Evolutionary conservation across 1,140 invertebrate species (phyloP).

Genomic region (Cherax destructor): DNA sequence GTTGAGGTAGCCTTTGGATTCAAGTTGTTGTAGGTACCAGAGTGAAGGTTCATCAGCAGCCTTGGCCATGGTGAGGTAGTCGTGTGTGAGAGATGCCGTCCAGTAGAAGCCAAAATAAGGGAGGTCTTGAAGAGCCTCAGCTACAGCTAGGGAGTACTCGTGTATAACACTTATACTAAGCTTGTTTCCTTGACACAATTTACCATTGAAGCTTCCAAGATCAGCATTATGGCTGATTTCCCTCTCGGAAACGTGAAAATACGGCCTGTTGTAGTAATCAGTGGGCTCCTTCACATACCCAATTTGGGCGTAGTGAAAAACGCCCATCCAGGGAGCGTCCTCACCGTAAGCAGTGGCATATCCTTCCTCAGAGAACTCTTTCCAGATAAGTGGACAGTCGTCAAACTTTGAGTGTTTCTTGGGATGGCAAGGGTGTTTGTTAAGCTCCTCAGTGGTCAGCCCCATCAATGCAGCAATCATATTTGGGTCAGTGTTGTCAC

Average conservation of each 20-base stretch:
- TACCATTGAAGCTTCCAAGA: not conserved
- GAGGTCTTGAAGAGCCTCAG: not conserved
- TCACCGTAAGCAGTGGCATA: conserved; percentile 78
- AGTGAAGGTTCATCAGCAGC: not conserved
- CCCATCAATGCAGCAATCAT: conserved; percentile 75
- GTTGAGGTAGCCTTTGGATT: conserved; percentile 74
- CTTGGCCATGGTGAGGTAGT: not conserved
- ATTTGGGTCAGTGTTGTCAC: conserved; percentile 77
- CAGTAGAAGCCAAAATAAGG: conserved; percentile 34
- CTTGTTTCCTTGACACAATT: conserved; percentile 2
- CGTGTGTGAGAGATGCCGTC: conserved; percentile 4
- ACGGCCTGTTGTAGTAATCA: conserved; percentile 77
- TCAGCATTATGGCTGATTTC: not conserved
- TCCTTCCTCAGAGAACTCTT: conserved; percentile 75
- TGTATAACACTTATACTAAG: conserved; percentile 16
- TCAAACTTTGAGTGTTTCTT: conserved; percentile 74
- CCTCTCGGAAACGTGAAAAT: conserved; percentile 39
- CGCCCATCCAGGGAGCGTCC: conserved; percentile 76
- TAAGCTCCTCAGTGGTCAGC: not conserved
- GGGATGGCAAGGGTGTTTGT: not conserved
- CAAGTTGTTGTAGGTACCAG: conserved; percentile 58
- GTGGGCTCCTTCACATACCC: conserved; percentile 77
- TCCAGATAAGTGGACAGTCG: conserved; percentile 77
- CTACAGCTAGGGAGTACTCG: conserved; percentile 36
- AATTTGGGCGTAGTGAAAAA: conserved; percentile 77